Percentiles rank a stretch among this genome's conserved stretches.
These are phyloP conservation scores for Athalia rosae DNA, from an alignment of 2,888 invertebrate species.

Conservation along the genomic window DNA sequence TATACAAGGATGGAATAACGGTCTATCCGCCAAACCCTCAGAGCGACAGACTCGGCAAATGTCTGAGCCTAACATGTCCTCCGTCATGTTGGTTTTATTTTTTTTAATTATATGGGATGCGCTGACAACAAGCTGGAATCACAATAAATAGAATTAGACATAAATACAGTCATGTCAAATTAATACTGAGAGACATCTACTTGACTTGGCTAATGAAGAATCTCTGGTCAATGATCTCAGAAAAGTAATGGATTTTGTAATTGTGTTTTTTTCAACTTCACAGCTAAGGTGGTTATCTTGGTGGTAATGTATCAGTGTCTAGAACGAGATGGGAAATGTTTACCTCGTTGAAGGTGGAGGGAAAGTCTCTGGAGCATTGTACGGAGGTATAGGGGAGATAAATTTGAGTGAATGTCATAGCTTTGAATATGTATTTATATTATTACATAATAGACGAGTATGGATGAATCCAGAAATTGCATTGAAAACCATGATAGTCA, in stretches of 20 bases:
- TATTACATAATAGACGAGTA: background rate
- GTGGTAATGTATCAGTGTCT: no score
- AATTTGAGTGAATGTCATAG: background rate
- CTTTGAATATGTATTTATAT: background rate
- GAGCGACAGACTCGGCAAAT: slow-evolving; percentile 99
- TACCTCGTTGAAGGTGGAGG: no score
- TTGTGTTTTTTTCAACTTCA: background rate
- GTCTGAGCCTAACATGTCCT: slow-evolving; percentile 82
- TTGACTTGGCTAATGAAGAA: background rate
- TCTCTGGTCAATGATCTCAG: background rate
- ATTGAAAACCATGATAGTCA: no score
- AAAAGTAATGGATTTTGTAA: background rate
- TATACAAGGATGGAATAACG: slow-evolving; percentile 98
- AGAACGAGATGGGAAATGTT: no score
- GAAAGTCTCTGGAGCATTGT: background rate
- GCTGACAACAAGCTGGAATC: no score
- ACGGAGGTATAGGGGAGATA: background rate
- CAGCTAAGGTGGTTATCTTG: no score
- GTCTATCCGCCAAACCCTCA: slow-evolving; percentile 93
- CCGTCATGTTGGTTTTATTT: slow-evolving; percentile 70
- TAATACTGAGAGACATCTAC: background rate
- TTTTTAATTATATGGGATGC: background rate
- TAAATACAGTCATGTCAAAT: background rate
- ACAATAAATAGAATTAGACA: no score
- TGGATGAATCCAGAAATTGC: background rate